Conservation (phyloP, 1,140 invertebrate genomes). For the Galleria mellonella region DNA sequence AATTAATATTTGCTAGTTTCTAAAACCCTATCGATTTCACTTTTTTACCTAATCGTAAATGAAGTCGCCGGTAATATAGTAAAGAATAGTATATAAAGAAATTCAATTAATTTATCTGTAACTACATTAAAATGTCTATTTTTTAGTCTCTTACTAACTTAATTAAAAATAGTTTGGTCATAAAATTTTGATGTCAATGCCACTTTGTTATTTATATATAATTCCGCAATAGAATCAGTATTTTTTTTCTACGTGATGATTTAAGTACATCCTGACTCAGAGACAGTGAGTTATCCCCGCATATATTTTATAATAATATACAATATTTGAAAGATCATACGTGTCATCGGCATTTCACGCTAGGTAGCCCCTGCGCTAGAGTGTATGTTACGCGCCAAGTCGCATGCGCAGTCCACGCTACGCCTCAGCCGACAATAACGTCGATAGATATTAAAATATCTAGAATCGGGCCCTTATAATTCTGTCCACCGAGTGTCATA, state of each 20-base stretch:
- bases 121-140: too few relatives aligned
- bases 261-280: background rate
- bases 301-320: conserved; percentile 37
- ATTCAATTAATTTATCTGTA: too few relatives aligned
- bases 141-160: too few relatives aligned
- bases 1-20: too few relatives aligned
- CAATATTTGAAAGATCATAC: conserved; percentile 19
- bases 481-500: conserved; percentile 9
- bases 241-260: background rate
- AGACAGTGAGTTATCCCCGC: conserved; percentile 44
- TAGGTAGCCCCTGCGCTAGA: conserved; percentile 26
- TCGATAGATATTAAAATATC: conserved; percentile 49
- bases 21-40: too few relatives aligned
- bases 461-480: conserved; percentile 11
- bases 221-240: too few relatives aligned
- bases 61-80: too few relatives aligned
- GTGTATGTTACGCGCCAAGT: conserved; percentile 28
- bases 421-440: conserved; percentile 56
- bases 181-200: too few relatives aligned
- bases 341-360: conserved; percentile 30
- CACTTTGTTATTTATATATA: too few relatives aligned
- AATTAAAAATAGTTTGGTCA: too few relatives aligned
- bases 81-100: too few relatives aligned
- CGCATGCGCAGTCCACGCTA: conserved; percentile 48
- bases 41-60: too few relatives aligned